A percentile compares a stretch with the other conserved stretches of the same genome.
These are phyloP conservation scores for Amblyteles armatorius DNA, from an alignment of 2,888 invertebrate species.

Conservation along the genomic window DNA sequence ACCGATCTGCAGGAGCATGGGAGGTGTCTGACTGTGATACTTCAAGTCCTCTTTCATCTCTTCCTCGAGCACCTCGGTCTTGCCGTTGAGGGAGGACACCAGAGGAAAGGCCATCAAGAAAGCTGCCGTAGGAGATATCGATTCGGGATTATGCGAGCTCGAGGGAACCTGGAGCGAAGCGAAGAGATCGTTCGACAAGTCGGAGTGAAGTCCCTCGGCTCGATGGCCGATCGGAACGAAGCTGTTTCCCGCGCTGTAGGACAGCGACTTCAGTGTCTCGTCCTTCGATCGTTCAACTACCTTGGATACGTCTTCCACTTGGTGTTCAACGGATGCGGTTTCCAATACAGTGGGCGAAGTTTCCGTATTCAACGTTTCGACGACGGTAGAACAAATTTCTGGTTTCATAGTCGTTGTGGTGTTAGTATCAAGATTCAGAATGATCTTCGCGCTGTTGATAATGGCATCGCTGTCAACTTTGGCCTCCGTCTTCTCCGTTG, in stretches of 20 bases:
- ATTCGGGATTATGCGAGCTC: conserved; percentile 86
- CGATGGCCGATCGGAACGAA: conserved; percentile 82
- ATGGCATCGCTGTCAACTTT: conserved; percentile 70
- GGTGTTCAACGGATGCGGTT: conserved; percentile 62
- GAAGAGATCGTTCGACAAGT: conserved; percentile 87
- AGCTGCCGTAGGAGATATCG: conserved; percentile 91
- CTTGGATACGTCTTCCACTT: conserved; percentile 67
- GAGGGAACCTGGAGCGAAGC: conserved; percentile 87
- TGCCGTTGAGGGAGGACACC: conserved; percentile 87
- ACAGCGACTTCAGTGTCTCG: conserved; percentile 75
- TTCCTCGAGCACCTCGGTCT: conserved; percentile 86
- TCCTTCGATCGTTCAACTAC: conserved; percentile 73
- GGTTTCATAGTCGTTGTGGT: conserved; percentile 82
- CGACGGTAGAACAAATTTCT: conserved; percentile 67
- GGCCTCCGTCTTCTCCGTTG: conserved; percentile 71
- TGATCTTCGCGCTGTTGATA: conserved; percentile 77
- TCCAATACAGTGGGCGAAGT: conserved; percentile 63
- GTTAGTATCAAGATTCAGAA: conserved; percentile 82
- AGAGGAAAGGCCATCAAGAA: conserved; percentile 91
- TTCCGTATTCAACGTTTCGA: conserved; percentile 51
- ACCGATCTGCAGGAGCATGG: conserved; percentile 83
- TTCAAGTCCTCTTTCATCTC: conserved; percentile 85
- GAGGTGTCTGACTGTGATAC: conserved; percentile 83
- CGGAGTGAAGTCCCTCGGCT: conserved; percentile 84
- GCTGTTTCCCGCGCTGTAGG: conserved; percentile 80